A percentile compares a stretch with the other conserved stretches of the same genome.
Evolutionary conservation across 2,113 vertebrate genomes (phyloP).

Genomic region (Genyomyrus donnyi): DNA sequence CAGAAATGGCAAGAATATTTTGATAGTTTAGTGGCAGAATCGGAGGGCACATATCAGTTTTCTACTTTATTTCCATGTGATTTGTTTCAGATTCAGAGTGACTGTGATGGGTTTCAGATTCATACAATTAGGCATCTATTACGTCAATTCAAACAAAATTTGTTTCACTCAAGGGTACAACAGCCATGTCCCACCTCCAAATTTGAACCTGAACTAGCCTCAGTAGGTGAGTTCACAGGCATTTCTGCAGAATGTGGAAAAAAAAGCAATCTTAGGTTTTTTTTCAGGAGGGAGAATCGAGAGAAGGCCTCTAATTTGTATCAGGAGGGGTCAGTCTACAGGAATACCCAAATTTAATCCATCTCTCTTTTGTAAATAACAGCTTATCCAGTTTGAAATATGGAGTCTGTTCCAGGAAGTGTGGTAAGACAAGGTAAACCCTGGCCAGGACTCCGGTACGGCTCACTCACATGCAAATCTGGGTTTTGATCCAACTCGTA

Average conservation of each 20-base stretch:
- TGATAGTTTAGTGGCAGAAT: background rate
- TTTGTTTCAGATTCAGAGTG: background rate
- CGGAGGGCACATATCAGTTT: background rate
- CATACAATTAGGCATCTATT: background rate
- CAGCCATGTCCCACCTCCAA: background rate
- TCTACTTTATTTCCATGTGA: background rate
- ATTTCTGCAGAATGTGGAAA: background rate
- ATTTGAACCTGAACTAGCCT: background rate
- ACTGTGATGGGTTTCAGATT: background rate
- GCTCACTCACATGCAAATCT: background rate
- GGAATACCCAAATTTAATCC: background rate
- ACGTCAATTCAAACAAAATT: background rate
- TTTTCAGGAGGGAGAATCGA: background rate
- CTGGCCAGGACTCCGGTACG: background rate
- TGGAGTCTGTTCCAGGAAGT: background rate
- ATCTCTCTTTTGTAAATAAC: background rate
- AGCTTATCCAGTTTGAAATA: background rate
- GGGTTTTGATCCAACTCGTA: background rate
- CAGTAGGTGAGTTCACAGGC: background rate
- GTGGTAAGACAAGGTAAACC: background rate
- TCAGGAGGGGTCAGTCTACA: background rate
- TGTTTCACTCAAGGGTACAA: background rate
- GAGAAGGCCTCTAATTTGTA: background rate
- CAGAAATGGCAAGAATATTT: constrained; percentile 15
- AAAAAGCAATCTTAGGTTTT: background rate